phyloP scores from a whole-genome alignment of 1,140 invertebrate species.

The Gonioctena quinquepunctata region DNA sequence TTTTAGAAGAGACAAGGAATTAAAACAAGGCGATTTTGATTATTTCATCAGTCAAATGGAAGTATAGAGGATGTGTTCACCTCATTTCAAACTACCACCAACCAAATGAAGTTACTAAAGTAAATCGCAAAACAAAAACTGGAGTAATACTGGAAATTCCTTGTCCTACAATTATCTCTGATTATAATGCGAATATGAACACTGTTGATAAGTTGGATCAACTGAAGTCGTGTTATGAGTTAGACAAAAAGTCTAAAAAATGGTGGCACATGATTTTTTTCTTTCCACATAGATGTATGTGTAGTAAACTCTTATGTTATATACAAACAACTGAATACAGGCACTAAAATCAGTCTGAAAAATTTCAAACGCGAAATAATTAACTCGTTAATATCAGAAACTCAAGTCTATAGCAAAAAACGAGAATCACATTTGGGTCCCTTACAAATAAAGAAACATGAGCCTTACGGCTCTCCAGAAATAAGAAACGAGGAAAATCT shows the following conservation, averaged over 20 bases:
- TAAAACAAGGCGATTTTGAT: conserved; percentile 52
- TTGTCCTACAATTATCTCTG: not conserved
- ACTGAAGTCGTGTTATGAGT: conserved; percentile 43
- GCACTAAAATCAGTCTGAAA: not conserved
- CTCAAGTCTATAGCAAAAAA: not conserved
- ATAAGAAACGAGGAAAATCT: not conserved
- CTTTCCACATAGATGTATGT: conserved; percentile 1
- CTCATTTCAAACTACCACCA: conserved; percentile 55
- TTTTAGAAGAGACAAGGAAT: conserved; percentile 48
- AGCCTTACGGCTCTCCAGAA: not conserved
- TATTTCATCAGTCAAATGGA: conserved; percentile 32
- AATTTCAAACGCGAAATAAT: not conserved
- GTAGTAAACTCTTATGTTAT: not conserved
- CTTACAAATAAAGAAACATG: not conserved
- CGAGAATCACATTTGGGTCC: not conserved
- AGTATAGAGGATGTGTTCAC: conserved; percentile 44
- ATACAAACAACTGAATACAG: not conserved
- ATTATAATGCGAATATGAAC: conserved; percentile 1
- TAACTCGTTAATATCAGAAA: not conserved
- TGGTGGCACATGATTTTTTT: conserved; percentile 54
- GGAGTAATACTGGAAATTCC: not conserved
- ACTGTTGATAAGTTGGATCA: conserved; percentile 51
- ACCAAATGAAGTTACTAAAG: conserved; percentile 45
- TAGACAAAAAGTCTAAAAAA: conserved; percentile 49
- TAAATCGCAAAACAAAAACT: conserved; percentile 45